These are phyloP conservation scores for Chloropsis cyanopogon DNA, from an alignment of 2,113 vertebrate genomes.

Conservation along the genomic window DNA sequence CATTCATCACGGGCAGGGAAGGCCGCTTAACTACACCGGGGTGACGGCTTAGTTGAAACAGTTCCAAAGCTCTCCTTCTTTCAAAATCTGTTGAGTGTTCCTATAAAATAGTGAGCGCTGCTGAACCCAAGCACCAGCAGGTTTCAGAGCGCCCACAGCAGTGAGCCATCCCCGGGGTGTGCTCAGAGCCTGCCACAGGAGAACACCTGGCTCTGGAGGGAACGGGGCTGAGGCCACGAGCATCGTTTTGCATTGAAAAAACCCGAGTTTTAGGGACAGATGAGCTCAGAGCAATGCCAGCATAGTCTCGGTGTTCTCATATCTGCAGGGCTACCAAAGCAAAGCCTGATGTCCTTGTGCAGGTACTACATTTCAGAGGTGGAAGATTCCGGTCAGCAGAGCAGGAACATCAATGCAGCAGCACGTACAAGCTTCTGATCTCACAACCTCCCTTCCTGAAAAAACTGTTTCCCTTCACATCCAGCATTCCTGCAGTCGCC, in stretches of 20 bases:
- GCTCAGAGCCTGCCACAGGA: background rate
- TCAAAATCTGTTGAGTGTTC: background rate
- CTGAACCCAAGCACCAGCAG: background rate
- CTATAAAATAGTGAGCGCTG: background rate
- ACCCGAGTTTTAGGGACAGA: background rate
- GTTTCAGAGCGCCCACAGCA: background rate
- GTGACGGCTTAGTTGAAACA: background rate
- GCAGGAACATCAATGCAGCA: background rate
- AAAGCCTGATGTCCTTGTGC: background rate
- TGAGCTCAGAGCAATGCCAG: background rate
- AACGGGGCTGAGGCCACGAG: background rate
- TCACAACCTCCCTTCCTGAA: background rate
- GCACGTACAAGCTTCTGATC: background rate
- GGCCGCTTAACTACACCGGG: background rate
- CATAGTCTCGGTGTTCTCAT: background rate
- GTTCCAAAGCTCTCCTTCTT: background rate
- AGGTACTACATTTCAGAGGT: background rate
- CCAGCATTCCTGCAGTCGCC: background rate
- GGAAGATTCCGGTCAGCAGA: background rate
- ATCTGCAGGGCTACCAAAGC: background rate
- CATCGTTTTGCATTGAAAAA: background rate
- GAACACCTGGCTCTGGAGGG: background rate
- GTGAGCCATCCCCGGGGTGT: background rate
- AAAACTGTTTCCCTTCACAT: background rate
- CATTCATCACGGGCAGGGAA: background rate